Evolutionary conservation across 2,113 vertebrate genomes (phyloP).

Genomic region (Trochalopteron elliotii): DNA sequence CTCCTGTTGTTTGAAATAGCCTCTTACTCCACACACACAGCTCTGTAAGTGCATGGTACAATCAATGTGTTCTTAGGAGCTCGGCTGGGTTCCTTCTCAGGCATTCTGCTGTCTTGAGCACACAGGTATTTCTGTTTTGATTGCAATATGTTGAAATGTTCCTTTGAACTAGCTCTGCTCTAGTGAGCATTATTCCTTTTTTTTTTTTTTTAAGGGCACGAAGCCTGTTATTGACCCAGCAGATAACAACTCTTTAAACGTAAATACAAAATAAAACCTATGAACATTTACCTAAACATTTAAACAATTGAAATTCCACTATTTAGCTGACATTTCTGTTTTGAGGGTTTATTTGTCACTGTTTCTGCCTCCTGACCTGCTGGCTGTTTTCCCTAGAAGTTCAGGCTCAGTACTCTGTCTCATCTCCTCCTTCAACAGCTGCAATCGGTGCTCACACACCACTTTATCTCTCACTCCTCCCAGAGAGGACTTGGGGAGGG

Average conservation of each 20-base stretch:
- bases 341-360: not conserved
- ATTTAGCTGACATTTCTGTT: not conserved
- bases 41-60: not conserved
- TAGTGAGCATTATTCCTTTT: not conserved
- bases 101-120: not conserved
- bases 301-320: not conserved
- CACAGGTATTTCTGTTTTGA: not conserved
- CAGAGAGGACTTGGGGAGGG: not conserved
- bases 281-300: not conserved
- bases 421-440: not conserved
- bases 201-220: not conserved
- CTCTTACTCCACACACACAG: not conserved
- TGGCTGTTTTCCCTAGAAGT: not conserved
- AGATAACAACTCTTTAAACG: not conserved
- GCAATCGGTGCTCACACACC: not conserved
- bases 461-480: not conserved
- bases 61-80: rapidly evolving
- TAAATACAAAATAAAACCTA: not conserved
- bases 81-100: not conserved
- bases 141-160: not conserved
- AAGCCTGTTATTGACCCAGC: not conserved
- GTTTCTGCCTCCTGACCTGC: not conserved
- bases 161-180: not conserved
- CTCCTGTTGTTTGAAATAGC: not conserved
- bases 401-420: not conserved